Conservation (phyloP, 2,113 vertebrate genomes). For the Isichthys henryi region DNA sequence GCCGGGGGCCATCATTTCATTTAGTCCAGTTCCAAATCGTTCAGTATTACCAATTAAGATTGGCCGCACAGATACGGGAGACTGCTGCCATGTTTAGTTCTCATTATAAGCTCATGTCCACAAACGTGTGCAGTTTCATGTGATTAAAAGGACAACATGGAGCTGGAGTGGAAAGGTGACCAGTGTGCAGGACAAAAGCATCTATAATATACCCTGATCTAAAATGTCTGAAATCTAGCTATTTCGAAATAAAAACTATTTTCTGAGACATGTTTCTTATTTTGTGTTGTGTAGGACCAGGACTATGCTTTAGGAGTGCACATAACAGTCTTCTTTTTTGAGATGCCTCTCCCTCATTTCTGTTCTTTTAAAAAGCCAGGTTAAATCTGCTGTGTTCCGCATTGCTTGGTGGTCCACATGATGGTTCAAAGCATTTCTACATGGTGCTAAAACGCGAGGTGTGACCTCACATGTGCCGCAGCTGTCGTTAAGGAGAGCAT, state of each 20-base stretch:
- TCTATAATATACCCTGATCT: not conserved
- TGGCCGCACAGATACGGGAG: not conserved
- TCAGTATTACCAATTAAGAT: not conserved
- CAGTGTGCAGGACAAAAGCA: not conserved
- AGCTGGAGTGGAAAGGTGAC: not conserved
- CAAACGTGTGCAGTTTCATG: not conserved
- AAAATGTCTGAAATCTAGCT: not conserved
- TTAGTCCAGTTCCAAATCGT: not conserved
- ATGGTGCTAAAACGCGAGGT: not conserved
- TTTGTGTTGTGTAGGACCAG: not conserved
- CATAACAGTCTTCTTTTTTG: not conserved
- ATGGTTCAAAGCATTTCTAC: not conserved
- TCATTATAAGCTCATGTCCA: not conserved
- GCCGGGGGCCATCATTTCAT: not conserved
- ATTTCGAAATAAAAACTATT: not conserved
- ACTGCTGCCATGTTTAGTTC: not conserved
- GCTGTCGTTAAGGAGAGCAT: not conserved
- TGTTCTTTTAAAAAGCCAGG: not conserved
- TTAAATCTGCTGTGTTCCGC: not conserved
- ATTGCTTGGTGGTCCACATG: not conserved
- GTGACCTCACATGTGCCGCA: not conserved
- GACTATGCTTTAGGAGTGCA: not conserved
- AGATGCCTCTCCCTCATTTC: not conserved
- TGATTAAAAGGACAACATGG: not conserved
- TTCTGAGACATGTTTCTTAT: not conserved